Conservation (phyloP, 2,888 invertebrate genomes). For the Escarpia spicata region DNA sequence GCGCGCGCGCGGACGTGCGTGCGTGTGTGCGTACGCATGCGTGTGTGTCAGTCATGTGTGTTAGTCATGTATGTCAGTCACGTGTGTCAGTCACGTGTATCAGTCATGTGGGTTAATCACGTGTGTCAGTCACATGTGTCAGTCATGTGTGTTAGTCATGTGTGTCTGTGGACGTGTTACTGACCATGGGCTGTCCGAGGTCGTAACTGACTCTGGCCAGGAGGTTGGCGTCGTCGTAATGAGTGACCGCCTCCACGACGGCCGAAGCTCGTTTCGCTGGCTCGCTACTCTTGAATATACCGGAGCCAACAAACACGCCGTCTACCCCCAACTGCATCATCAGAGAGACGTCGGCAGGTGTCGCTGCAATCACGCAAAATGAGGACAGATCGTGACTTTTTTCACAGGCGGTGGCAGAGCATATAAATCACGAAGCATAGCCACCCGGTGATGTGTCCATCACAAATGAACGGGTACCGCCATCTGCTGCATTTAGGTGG, state of each 20-base stretch:
- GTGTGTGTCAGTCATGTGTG: too few species aligned
- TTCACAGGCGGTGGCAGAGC: not conserved
- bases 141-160: too few species aligned
- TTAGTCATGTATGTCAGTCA: too few species aligned
- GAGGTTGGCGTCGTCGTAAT: constrained; percentile 56
- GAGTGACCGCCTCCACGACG: constrained; percentile 61
- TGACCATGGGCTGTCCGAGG: constrained; percentile 57
- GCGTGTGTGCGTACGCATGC: too few species aligned
- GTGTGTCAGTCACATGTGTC: too few species aligned
- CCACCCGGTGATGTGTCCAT: too few species aligned
- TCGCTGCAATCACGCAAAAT: constrained; percentile 46
- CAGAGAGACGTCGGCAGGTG: constrained; percentile 61
- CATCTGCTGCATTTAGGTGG: too few species aligned
- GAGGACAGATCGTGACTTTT: not conserved
- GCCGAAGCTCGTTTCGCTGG: constrained; percentile 56
- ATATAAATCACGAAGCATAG: too few species aligned
- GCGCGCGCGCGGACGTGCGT: not conserved
- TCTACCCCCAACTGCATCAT: constrained; percentile 63
- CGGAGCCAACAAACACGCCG: constrained; percentile 62
- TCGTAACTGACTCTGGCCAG: constrained; percentile 56
- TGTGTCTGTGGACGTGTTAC: not conserved
- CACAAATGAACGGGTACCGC: too few species aligned
- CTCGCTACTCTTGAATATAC: constrained; percentile 60
- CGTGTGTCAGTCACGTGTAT: too few species aligned
- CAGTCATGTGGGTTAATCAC: too few species aligned